Evolutionary conservation across 2,888 invertebrate genomes (phyloP).

Genomic region (Falcaria lacertinaria): DNA sequence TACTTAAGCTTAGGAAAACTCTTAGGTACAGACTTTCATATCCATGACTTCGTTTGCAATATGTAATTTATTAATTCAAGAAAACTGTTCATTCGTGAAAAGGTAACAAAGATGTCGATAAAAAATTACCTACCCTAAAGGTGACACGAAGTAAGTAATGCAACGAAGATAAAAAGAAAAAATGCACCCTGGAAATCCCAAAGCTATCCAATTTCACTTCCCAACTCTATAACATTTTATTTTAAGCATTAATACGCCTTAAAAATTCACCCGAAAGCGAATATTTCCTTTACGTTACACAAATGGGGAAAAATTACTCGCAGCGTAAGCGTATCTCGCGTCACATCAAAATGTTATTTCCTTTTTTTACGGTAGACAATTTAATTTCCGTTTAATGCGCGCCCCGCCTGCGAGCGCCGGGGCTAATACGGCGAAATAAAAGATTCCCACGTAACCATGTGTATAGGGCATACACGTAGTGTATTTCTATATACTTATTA

Average conservation of each 20-base stretch:
- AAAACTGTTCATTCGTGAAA: no score
- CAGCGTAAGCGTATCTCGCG: constrained; percentile 35
- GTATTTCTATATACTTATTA: no score
- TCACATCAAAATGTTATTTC: constrained; percentile 50
- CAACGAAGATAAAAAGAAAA: not conserved
- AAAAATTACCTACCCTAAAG: no score
- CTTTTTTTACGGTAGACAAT: constrained; percentile 50
- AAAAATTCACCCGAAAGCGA: constrained; percentile 16
- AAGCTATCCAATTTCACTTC: not conserved
- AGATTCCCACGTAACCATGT: constrained; percentile 8
- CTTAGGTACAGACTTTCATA: no score
- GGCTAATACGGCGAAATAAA: constrained; percentile 30
- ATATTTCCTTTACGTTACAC: constrained; percentile 24
- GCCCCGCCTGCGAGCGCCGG: constrained; percentile 11
- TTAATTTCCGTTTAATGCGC: constrained; percentile 48
- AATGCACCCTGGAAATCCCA: not conserved
- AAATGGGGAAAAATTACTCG: constrained; percentile 37
- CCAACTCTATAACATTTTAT: not conserved
- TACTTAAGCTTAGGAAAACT: no score
- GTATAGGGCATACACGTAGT: not conserved
- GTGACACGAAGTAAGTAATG: no score
- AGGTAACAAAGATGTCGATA: no score
- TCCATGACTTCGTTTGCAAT: no score
- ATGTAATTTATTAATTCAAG: no score
- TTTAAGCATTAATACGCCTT: constrained; percentile 6